Evolutionary conservation across 2,797 vertebrate species (phyloP).

Genomic region (Alca torda): DNA sequence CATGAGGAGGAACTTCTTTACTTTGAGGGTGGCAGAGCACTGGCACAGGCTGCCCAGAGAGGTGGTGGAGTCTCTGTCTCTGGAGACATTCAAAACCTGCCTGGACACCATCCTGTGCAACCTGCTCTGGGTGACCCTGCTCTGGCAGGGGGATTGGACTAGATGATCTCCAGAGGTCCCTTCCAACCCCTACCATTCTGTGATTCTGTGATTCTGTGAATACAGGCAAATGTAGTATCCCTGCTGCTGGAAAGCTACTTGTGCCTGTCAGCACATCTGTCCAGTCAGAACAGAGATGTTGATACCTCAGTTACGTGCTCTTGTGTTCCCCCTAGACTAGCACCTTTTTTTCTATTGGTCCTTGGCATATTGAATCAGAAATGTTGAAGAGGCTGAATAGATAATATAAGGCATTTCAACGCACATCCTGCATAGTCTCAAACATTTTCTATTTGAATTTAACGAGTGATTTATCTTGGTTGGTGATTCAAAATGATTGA

Average conservation of each 20-base stretch:
- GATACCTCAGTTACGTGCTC: neutral
- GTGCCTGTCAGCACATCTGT: neutral
- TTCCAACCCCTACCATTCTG: too few relatives aligned
- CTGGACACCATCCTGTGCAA: too few relatives aligned
- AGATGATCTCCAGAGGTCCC: too few relatives aligned
- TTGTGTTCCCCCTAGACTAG: neutral
- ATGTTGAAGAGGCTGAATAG: neutral
- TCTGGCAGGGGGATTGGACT: too few relatives aligned
- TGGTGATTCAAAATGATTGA: neutral
- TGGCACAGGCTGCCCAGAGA: too few relatives aligned
- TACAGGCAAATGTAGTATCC: neutral
- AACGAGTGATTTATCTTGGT: neutral
- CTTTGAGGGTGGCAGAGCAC: too few relatives aligned
- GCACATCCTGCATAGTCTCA: neutral
- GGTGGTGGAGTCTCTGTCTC: too few relatives aligned
- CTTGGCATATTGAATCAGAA: neutral
- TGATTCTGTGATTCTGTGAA: too few relatives aligned
- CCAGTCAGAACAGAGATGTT: neutral
- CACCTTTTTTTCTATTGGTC: neutral
- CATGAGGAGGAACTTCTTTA: too few relatives aligned
- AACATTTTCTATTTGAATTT: neutral
- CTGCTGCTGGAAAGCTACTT: neutral
- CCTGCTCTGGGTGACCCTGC: too few relatives aligned
- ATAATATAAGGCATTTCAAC: neutral
- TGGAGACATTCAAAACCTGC: too few relatives aligned